Evolutionary conservation across 2,797 vertebrate genomes (phyloP), one percentile per base, ranked within the genome.

Genomic region (Pelodytes ibericus): DNA sequence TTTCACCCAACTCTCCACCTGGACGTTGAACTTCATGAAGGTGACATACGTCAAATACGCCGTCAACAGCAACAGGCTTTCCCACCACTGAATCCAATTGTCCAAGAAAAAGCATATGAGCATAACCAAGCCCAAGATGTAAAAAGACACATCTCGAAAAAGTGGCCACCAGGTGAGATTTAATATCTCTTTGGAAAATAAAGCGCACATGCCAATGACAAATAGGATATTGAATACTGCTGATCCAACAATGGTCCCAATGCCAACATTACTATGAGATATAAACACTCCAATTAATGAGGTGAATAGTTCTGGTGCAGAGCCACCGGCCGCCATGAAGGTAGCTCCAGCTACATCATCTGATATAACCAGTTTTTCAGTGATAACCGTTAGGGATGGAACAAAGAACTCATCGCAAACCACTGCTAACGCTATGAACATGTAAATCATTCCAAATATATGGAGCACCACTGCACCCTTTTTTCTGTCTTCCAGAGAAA

Each of bases 351-450:
- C 98, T 56, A 99, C 97, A 22, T 99, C 97, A 39, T 99, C 98
- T 0, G 96, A 99, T 85, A 99, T 99, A 74, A 81, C 70, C 76
- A 99, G 78, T 85, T 97, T 99, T 89, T 99, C 97, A 0, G 94
- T 99, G 90, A 99, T 99, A 86, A 99, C 96, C 0, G 96, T 98
- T 82, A 99, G 88, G 0, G 98, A 97, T 3, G 97, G 98, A 81
- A 99, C 98, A 60, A 99, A 99, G 90, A 99, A 99, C 83, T 99
- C 98, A 67, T 99, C 98, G 0, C 97, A 99, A 80, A 99, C 96
- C 49, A 99, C 96, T 83, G 97, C 98, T 88, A 99, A 93, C 80
- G 97, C 96, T 65, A 99, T 95, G 90, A 99, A 99, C 97, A 99
- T 99, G 86, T 99, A 99, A 85, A 99, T 92, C 98, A 99, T 99